These are phyloP conservation scores for Thymelicus sylvestris DNA, from an alignment of 2,888 invertebrate genomes.

Conservation along the genomic window DNA sequence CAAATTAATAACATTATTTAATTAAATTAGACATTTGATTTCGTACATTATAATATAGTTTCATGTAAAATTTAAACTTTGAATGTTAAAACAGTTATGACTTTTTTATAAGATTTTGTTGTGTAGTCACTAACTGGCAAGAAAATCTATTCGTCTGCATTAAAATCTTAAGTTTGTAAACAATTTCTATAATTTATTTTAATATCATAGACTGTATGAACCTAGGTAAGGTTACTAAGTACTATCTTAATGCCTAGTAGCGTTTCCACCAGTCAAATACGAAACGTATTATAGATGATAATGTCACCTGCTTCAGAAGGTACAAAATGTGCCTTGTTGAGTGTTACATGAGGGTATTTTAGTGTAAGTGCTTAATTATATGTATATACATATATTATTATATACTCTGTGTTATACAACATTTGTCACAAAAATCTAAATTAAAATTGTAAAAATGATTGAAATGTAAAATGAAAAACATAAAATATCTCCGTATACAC, in stretches of 20 bases:
- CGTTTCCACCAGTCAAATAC: constrained; percentile 1
- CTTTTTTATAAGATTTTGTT: not conserved
- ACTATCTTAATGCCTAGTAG: not conserved
- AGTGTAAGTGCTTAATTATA: constrained; percentile 44
- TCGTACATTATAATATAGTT: no score
- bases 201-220: not conserved
- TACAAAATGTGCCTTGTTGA: constrained; percentile 78
- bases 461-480: not conserved
- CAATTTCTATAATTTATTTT: not conserved
- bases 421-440: constrained; percentile 7
- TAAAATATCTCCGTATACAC: no score
- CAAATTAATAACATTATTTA: not conserved
- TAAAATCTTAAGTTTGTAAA: not conserved
- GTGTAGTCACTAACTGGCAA: no score
- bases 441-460: constrained; percentile 1
- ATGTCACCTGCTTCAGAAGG: constrained; percentile 63
- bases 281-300: constrained; percentile 17
- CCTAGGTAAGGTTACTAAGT: not conserved
- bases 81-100: not conserved
- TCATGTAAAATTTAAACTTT: not conserved
- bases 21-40: no score
- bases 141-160: no score
- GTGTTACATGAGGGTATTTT: constrained; percentile 70
- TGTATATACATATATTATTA: constrained; percentile 22
- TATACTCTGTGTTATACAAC: not conserved